A percentile compares a stretch with the other conserved stretches of the same genome.
Conservation (phyloP, 2,888 invertebrate species). For the Cerceris rybyensis region DNA sequence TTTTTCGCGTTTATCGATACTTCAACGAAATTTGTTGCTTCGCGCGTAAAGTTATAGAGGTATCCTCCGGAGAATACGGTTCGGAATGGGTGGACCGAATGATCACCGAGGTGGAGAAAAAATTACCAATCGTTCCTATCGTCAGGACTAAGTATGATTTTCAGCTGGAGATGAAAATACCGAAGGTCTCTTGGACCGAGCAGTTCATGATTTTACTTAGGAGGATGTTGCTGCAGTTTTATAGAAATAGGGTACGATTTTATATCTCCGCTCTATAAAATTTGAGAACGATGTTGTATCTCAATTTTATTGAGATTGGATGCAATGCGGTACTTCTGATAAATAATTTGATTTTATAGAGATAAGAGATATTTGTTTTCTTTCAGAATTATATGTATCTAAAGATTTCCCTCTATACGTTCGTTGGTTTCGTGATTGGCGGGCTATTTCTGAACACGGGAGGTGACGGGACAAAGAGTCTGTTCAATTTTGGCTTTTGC, state of each 20-base stretch:
- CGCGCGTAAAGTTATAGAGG: conserved; percentile 86
- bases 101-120: conserved; percentile 86
- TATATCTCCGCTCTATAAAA: background rate
- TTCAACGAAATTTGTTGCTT: background rate
- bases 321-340: background rate
- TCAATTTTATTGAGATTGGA: background rate
- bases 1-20: too few species aligned
- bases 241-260: conserved; percentile 87
- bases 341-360: too few species aligned
- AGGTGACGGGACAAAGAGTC: conserved; percentile 90
- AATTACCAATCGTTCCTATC: conserved; percentile 69
- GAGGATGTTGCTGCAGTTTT: conserved; percentile 89
- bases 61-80: conserved; percentile 91
- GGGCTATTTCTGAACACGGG: conserved; percentile 89
- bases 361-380: background rate
- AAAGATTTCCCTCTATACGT: conserved; percentile 87
- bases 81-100: conserved; percentile 86
- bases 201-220: conserved; percentile 87
- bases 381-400: conserved; percentile 87
- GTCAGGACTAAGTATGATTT: conserved; percentile 41
- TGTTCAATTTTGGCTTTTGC: conserved; percentile 93
- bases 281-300: too few species aligned
- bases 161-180: conserved; percentile 83
- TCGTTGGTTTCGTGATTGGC: conserved; percentile 88
- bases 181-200: conserved; percentile 85